phyloP scores from a whole-genome alignment of 2,113 vertebrate genomes.

The Heterocephalus glaber region DNA sequence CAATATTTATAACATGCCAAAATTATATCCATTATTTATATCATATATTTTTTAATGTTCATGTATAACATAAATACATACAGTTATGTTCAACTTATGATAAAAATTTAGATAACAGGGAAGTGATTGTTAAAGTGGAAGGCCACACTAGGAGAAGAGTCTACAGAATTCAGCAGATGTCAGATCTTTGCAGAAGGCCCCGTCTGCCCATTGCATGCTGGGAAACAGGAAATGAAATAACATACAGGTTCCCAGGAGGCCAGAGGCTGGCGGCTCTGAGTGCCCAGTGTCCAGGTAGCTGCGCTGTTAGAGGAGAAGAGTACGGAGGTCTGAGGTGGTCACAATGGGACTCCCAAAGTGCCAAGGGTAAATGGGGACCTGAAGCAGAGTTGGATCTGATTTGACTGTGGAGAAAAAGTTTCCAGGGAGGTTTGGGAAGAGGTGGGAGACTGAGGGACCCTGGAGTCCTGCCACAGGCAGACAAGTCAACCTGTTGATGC shows the following conservation, averaged over 20 bases:
- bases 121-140: neutral
- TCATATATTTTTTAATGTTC: neutral
- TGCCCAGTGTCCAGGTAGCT: neutral
- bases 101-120: neutral
- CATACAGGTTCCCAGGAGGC: neutral
- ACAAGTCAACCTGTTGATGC: neutral
- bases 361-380: neutral
- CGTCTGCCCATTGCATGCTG: neutral
- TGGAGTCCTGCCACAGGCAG: neutral
- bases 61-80: neutral
- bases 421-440: neutral
- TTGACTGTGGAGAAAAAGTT: neutral
- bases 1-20: neutral
- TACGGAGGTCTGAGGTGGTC: neutral
- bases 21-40: neutral
- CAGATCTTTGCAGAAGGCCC: neutral
- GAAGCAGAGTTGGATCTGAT: neutral
- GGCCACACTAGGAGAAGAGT: neutral
- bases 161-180: neutral
- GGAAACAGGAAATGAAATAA: neutral
- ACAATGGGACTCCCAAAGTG: neutral
- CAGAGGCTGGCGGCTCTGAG: neutral
- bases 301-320: neutral
- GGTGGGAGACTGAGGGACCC: neutral
- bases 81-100: neutral